These are phyloP conservation scores for Mythimna pallens DNA, from an alignment of 2,888 invertebrate species.

Conservation along the genomic window DNA sequence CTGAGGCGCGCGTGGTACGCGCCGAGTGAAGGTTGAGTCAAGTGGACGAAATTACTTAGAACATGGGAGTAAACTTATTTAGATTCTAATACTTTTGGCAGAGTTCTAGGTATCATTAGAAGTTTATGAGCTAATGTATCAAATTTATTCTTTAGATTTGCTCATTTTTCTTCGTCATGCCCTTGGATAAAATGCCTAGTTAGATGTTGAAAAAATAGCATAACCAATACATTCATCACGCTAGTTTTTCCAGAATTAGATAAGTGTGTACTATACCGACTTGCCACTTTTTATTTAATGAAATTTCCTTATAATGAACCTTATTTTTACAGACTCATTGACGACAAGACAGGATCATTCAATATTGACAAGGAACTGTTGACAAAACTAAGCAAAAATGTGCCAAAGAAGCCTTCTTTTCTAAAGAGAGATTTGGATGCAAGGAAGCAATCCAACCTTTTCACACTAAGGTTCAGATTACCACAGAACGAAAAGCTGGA, in stretches of 20 bases:
- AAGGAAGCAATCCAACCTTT: constrained; percentile 97
- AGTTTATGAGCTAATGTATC: background rate
- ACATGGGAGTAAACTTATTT: background rate
- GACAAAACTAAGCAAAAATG: constrained; percentile 96
- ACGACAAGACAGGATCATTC: constrained; percentile 96
- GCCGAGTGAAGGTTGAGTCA: background rate
- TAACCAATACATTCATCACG: background rate
- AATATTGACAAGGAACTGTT: constrained; percentile 96
- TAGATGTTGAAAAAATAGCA: background rate
- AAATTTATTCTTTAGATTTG: background rate
- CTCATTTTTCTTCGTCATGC: background rate
- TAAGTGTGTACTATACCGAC: background rate
- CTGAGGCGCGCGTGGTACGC: too few relatives aligned
- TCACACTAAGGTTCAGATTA: constrained; percentile 95
- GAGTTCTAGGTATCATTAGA: background rate
- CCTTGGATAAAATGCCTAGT: background rate
- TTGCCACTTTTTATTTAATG: background rate
- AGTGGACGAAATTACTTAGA: background rate
- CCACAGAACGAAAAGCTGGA: constrained; percentile 98
- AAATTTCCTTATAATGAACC: background rate
- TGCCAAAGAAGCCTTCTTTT: constrained; percentile 97
- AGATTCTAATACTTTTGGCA: background rate
- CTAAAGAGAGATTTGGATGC: constrained; percentile 98
- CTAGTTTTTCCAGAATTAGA: background rate
- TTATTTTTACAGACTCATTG: constrained; percentile 93